Evolutionary conservation across 2,797 vertebrate genomes (phyloP).

Genomic region (Adrianichthys oophorus): DNA sequence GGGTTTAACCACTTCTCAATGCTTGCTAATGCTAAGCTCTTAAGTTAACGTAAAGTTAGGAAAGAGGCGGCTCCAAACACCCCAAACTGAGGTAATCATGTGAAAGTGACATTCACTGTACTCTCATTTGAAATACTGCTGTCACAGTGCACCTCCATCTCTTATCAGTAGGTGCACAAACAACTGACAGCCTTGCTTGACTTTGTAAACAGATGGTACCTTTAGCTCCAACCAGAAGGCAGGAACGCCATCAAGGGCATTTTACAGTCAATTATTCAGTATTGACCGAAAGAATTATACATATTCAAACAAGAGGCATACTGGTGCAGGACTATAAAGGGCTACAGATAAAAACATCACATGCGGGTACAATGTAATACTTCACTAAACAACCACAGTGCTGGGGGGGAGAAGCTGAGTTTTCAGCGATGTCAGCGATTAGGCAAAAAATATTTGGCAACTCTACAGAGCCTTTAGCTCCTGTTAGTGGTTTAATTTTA

Average conservation of each 20-base stretch:
- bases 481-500: conserved; percentile 9
- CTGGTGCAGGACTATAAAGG: conserved; percentile 39
- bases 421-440: background rate
- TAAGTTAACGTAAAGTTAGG: conserved; percentile 24
- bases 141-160: conserved; percentile 36
- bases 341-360: conserved; percentile 14
- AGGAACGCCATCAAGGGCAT: conserved; percentile 63
- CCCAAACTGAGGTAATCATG: conserved; percentile 26
- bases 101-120: conserved; percentile 28
- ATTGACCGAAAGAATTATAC: conserved; percentile 51
- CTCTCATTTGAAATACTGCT: conserved; percentile 30
- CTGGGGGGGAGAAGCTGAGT: conserved; percentile 2
- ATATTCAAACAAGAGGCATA: conserved; percentile 55
- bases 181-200: conserved; percentile 59
- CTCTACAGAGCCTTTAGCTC: background rate
- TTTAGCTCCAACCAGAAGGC: conserved; percentile 64
- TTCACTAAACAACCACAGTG: conserved; percentile 14
- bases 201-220: conserved; percentile 76
- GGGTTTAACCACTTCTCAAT: conserved; percentile 43
- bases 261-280: conserved; percentile 67
- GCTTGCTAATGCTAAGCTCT: conserved; percentile 41
- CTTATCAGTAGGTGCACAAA: conserved; percentile 41
- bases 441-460: conserved; percentile 1
- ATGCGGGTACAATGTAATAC: conserved; percentile 5
- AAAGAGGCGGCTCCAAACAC: conserved; percentile 18